Evolutionary conservation across 2,888 invertebrate genomes (phyloP), one percentile per base, ranked within the genome.

Genomic region (Euspilapteryx auroguttella): DNA sequence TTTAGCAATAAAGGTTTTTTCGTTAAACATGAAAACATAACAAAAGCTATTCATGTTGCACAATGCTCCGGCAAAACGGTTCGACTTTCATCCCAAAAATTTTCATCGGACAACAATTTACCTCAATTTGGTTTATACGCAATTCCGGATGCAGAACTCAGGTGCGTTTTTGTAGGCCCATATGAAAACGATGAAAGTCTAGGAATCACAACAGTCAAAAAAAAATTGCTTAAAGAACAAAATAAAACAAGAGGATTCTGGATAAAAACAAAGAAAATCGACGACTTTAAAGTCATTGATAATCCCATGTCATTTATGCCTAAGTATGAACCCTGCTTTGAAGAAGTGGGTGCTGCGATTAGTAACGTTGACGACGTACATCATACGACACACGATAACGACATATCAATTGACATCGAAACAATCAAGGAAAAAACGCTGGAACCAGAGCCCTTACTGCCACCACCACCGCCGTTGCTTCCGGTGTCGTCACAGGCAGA

Each of bases 11-110:
- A 57, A 41, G 66, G 77, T 1, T 79, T 78, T 42, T 76, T 77
- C 30, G 79, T 81, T 1, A 79, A 75, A 47, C 53, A 64, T 42
- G 75, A 68, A 31, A 73, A 78, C 41, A 57, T 82, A 36, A 39
- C 68, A 24, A 63, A 61, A 34, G 65, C 79, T 15, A 66, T 78
- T 17, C 52, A 58, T 34, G 64, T 78, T 23, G 75, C 80, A 6
- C 55, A 64, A 31, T 37, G 49, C n/a, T 54, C 62, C 10, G 48
- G 54, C 4, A 71, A 69, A 55, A 80, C 80, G 2, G 68, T 81
- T 5, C 49, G 69, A 34, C 42, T 80, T 27, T 69, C 63, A 21
- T 55, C 56, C 21, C 55, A 61, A 34, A 56, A 54, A 42, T 49
- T 53, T 37, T 35, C 30, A 14, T 49, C 47, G 21, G 41, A 40